These are phyloP conservation scores for Spea multiplicata DNA, from an alignment of 2,113 vertebrate genomes.

Conservation along the genomic window DNA sequence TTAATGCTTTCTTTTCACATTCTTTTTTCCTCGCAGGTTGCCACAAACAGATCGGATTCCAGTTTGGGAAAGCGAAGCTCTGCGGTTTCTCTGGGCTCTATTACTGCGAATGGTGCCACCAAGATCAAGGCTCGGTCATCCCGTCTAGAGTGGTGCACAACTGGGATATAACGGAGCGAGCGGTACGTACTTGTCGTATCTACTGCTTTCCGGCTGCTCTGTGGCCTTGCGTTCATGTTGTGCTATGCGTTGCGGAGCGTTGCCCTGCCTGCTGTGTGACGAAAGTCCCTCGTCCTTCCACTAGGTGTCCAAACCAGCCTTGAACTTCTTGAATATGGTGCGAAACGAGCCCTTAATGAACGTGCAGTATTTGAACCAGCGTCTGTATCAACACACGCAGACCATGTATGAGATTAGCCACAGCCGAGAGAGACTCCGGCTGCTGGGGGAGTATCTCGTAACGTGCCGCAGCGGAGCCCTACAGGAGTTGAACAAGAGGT, in stretches of 20 bases:
- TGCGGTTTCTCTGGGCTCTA: slow-evolving; percentile 87
- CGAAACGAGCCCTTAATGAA: slow-evolving; percentile 82
- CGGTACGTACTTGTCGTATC: slow-evolving; percentile 62
- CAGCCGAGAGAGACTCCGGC: slow-evolving; percentile 79
- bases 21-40: slow-evolving; percentile 69
- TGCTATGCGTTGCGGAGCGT: neutral
- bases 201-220: no score
- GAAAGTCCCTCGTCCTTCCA: neutral
- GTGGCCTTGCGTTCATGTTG: no score
- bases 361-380: slow-evolving; percentile 79
- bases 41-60: slow-evolving; percentile 82
- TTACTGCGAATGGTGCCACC: slow-evolving; percentile 89
- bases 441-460: slow-evolving; percentile 86
- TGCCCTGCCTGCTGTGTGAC: neutral
- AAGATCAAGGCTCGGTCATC: slow-evolving; percentile 76
- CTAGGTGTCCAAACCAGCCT: slow-evolving; percentile 80
- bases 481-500: slow-evolving; percentile 74
- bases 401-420: slow-evolving; percentile 68
- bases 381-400: slow-evolving; percentile 77
- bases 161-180: slow-evolving; percentile 82
- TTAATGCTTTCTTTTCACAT: no score
- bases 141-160: slow-evolving; percentile 94
- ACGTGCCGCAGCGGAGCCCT: slow-evolving; percentile 84
- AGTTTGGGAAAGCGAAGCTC: slow-evolving; percentile 74
- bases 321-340: slow-evolving; percentile 77